A percentile compares a stretch with the other conserved stretches of the same genome.
Conservation (phyloP, 2,797 vertebrate species). For the Coranthus polyacanthus region DNA sequence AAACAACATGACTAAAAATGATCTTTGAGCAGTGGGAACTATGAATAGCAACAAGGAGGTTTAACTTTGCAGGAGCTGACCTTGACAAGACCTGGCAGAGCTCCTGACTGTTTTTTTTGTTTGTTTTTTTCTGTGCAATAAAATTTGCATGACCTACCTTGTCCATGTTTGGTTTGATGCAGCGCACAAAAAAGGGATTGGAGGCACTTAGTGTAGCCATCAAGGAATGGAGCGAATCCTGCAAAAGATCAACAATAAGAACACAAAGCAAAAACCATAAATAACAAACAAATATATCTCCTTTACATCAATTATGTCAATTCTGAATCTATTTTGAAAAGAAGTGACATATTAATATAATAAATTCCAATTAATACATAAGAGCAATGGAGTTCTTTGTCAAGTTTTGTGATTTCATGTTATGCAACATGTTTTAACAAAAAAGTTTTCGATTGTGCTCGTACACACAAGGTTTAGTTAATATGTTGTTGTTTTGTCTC, state of each 20-base stretch:
- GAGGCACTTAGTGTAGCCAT: slow-evolving; percentile 93
- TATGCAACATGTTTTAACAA: too few species aligned
- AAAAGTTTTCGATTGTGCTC: too few species aligned
- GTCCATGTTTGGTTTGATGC: slow-evolving; percentile 95
- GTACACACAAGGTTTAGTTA: too few species aligned
- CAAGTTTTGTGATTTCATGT: too few species aligned
- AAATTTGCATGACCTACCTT: slow-evolving; percentile 86
- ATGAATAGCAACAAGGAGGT: slow-evolving; percentile 64
- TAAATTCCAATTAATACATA: too few species aligned
- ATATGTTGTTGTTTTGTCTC: too few species aligned
- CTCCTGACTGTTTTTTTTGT: slow-evolving; percentile 40
- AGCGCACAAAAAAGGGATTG: slow-evolving; percentile 95
- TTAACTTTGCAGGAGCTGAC: slow-evolving; percentile 62
- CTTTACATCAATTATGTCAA: not conserved
- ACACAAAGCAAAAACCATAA: too few species aligned
- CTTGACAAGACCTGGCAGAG: slow-evolving; percentile 64
- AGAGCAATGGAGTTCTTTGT: too few species aligned
- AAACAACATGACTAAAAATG: slow-evolving; percentile 46
- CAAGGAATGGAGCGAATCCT: slow-evolving; percentile 94
- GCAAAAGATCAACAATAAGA: slow-evolving; percentile 56
- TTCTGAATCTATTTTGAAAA: not conserved
- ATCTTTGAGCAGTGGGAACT: slow-evolving; percentile 48
- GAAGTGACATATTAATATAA: not conserved
- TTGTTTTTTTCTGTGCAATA: slow-evolving; percentile 32
- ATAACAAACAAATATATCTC: too few species aligned